A percentile compares a stretch with the other conserved stretches of the same genome.
Conservation (phyloP, 2,113 vertebrate species). For the Microtus montanus region DNA sequence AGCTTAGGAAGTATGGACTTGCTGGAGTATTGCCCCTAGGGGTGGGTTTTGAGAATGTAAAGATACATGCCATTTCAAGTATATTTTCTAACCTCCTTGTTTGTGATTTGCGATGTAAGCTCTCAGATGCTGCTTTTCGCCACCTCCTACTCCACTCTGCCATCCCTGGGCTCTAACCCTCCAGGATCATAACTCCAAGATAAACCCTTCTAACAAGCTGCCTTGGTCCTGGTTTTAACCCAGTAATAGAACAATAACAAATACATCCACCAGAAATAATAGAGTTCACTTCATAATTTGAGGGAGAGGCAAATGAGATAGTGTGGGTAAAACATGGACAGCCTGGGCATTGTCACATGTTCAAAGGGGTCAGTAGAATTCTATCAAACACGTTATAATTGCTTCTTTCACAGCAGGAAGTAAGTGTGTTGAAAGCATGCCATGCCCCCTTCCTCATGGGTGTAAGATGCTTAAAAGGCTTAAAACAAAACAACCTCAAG, state of each 20-base stretch:
- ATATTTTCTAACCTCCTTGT: background rate
- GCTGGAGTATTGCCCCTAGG: background rate
- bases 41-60: too few relatives aligned
- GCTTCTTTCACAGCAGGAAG: constrained; percentile 12
- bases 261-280: background rate
- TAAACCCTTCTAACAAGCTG: background rate
- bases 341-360: background rate
- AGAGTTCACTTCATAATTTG: background rate
- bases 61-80: background rate
- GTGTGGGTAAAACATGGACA: background rate
- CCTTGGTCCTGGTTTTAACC: background rate
- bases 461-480: background rate
- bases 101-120: too few relatives aligned
- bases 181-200: background rate
- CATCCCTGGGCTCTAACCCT: background rate
- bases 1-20: background rate
- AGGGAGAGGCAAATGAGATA: background rate
- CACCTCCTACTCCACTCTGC: background rate
- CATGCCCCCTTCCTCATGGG: background rate
- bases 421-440: background rate
- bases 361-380: background rate
- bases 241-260: background rate
- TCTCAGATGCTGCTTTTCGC: background rate
- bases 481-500: constrained; percentile 26
- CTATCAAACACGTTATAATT: background rate